Conservation (phyloP, 2,888 invertebrate genomes). For the Himalopsyche japonica region DNA sequence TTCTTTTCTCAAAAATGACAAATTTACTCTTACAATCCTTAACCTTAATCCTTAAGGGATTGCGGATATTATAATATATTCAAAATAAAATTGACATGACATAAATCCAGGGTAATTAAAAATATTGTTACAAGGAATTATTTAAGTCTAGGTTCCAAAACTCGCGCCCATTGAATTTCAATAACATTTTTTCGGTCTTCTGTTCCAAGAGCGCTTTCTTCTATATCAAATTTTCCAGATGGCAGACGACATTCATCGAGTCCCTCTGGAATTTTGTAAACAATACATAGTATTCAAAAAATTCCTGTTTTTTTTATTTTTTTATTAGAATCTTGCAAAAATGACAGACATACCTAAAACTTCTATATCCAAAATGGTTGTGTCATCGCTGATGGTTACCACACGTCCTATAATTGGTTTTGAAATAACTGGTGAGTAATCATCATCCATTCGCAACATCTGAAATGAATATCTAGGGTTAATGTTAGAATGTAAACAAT, state of each 20-base stretch:
- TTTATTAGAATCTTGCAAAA: not conserved
- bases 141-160: slow-evolving; percentile 40
- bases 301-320: not conserved
- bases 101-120: too few species aligned
- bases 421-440: slow-evolving; percentile 51
- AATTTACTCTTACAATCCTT: too few species aligned
- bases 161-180: slow-evolving; percentile 41
- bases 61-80: too few species aligned
- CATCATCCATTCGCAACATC: slow-evolving; percentile 48
- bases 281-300: slow-evolving; percentile 14
- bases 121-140: not conserved
- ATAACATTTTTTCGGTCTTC: slow-evolving; percentile 11
- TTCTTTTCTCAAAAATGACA: too few species aligned
- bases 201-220: slow-evolving; percentile 42
- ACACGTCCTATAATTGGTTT: slow-evolving; percentile 47
- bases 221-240: slow-evolving; percentile 47
- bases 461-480: too few species aligned
- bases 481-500: too few species aligned
- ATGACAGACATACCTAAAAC: slow-evolving; percentile 27
- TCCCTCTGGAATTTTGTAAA: slow-evolving; percentile 45
- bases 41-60: too few species aligned
- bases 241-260: slow-evolving; percentile 45
- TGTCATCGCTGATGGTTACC: not conserved
- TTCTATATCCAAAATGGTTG: slow-evolving; percentile 5
- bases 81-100: too few species aligned